Base-by-base conservation (phyloP, 2,797 vertebrate genomes). In the Pipistrellus nathusii region DNA sequence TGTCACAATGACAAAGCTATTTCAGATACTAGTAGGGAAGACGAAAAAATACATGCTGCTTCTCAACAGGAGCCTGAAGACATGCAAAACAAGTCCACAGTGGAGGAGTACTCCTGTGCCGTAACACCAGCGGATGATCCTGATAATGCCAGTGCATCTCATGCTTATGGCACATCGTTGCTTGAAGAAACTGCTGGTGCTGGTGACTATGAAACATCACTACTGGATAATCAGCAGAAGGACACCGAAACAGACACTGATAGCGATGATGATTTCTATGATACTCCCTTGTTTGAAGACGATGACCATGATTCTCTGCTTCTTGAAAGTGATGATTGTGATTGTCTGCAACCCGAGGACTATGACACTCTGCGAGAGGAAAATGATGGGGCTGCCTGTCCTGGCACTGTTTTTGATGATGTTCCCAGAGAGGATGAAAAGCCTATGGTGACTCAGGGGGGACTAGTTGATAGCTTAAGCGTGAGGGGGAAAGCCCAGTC, bases 261-360 rank as follows among this genome's bases (percentile, higher is more conserved):
- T 8, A 96, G 91, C 15, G 92, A 95, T 76, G 97, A 76, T 23
- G 91, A 89, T 66, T 95, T 91, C 32, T 97, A 94, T 81, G 97
- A 96, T 25, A 90, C 53, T 27, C 88, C 96, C 85, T 89, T 97
- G 20, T 96, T 83, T 82, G 97, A 96, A 80, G 97, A 96, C 35
- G 97, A 96, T 17, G 96, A 84, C 73, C 98, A 98, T 87, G 96
- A 97, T 78, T 95, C 97, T 85, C 93, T 97, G 57, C 85, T 96
- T 80, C 97, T 97, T 30, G 93, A 95, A 68, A 94, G 73, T 27
- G 85, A 95, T 6, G 96, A 96, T 27, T 1, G 0, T 17, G 97
- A 96, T 14, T 68, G 95, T 83, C 55, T 97, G 64, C 72, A 91
- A 17, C 96, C 97, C 27, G 97, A 96, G 38, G 95, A 87, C 72